These are phyloP conservation scores for Steromphala cineraria DNA, from an alignment of 2,888 invertebrate species.

Conservation along the genomic window DNA sequence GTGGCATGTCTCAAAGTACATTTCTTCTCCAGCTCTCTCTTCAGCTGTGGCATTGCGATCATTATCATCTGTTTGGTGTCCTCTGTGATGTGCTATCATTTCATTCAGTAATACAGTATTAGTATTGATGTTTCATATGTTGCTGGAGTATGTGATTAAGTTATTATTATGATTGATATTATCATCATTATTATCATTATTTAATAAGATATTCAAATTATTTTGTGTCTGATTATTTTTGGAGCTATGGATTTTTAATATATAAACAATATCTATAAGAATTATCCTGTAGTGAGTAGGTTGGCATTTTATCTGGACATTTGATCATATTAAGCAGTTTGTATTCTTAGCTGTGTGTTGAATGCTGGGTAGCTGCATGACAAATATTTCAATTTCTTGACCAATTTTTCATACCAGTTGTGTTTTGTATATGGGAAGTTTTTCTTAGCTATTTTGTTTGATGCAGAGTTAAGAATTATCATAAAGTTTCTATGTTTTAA, in stretches of 20 bases:
- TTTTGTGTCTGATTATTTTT: slow-evolving; percentile 38
- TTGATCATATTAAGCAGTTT: slow-evolving; percentile 23
- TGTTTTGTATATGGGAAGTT: slow-evolving; percentile 66
- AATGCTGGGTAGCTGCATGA: slow-evolving; percentile 29
- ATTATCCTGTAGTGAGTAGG: slow-evolving; percentile 4
- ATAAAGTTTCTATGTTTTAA: slow-evolving; percentile 65
- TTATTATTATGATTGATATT: slow-evolving; percentile 6
- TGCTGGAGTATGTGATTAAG: slow-evolving; percentile 22
- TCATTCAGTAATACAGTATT: slow-evolving; percentile 24
- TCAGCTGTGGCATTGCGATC: neutral
- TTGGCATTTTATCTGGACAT: slow-evolving; percentile 25
- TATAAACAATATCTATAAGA: slow-evolving; percentile 13
- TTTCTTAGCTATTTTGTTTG: slow-evolving; percentile 62
- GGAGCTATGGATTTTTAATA: slow-evolving; percentile 34
- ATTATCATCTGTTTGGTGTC: slow-evolving; percentile 11
- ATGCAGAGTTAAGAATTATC: slow-evolving; percentile 53
- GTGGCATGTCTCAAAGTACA: slow-evolving; percentile 22
- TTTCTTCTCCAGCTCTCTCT: neutral
- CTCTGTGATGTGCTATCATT: slow-evolving; percentile 16
- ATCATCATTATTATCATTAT: neutral
- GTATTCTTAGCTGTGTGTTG: slow-evolving; percentile 23
- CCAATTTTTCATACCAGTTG: slow-evolving; percentile 59
- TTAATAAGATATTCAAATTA: slow-evolving; percentile 10
- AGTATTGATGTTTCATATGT: slow-evolving; percentile 19
- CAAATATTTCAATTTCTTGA: slow-evolving; percentile 36